These are phyloP conservation scores for Dioctria linearis DNA, from an alignment of 2,888 invertebrate species.

Conservation along the genomic window DNA sequence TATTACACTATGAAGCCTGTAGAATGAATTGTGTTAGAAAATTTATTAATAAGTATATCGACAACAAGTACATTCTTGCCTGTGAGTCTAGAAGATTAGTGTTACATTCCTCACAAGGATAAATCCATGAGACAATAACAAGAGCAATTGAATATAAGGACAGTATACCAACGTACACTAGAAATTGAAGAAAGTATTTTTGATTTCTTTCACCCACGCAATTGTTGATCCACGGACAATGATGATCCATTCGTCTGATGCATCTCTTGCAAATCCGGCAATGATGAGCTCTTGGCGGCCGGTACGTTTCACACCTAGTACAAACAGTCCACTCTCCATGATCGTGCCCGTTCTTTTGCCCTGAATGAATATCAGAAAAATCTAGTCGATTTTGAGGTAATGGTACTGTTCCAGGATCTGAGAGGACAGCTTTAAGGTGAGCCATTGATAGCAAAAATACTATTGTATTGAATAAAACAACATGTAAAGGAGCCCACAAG, in stretches of 20 bases:
- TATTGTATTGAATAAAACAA: constrained; percentile 83
- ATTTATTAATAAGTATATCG: background rate
- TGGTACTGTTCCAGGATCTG: constrained; percentile 93
- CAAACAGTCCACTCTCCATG: constrained; percentile 85
- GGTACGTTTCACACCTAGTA: constrained; percentile 84
- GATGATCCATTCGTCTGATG: constrained; percentile 74
- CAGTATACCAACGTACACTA: constrained; percentile 82
- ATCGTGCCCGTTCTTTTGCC: constrained; percentile 73
- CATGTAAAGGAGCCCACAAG: constrained; percentile 87
- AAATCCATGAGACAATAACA: constrained; percentile 81
- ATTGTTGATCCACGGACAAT: constrained; percentile 95
- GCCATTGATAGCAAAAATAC: constrained; percentile 82
- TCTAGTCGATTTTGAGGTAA: constrained; percentile 81
- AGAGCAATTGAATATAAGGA: constrained; percentile 79
- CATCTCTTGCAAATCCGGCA: constrained; percentile 90
- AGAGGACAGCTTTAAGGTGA: constrained; percentile 87
- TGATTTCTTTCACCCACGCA: constrained; percentile 94
- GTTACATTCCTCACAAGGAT: constrained; percentile 79
- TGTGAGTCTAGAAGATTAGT: constrained; percentile 79
- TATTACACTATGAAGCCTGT: constrained; percentile 86
- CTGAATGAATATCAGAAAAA: constrained; percentile 84
- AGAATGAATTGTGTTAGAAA: constrained; percentile 45
- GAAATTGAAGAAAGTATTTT: constrained; percentile 91
- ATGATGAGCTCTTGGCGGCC: constrained; percentile 89
- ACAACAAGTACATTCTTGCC: constrained; percentile 76